Conservation (phyloP, 2,113 vertebrate species). For the Phoenicopterus ruber region DNA sequence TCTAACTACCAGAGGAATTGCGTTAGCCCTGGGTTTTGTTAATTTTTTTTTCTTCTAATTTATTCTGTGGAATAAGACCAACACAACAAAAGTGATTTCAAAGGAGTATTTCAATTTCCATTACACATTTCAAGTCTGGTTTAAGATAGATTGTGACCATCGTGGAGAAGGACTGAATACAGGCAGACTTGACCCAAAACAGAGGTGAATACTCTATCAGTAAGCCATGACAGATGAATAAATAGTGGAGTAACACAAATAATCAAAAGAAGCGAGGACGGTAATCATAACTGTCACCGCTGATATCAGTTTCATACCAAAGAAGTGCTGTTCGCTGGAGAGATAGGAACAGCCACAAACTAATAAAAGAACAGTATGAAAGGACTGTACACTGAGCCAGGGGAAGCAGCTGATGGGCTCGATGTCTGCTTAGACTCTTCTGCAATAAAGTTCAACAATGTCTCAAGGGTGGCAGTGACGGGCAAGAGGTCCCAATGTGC, state of each 20-base stretch:
- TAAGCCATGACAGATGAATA: slow-evolving; percentile 12
- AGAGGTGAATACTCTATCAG: not conserved
- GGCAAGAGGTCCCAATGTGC: not conserved
- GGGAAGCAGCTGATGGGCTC: not conserved
- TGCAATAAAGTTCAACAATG: not conserved
- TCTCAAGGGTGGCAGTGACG: not conserved
- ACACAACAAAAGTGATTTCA: not conserved
- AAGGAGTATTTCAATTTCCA: not conserved
- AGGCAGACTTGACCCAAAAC: not conserved
- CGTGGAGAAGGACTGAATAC: not conserved
- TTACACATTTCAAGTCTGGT: not conserved
- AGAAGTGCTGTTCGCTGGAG: not conserved
- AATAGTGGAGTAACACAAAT: not conserved
- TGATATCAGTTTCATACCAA: not conserved
- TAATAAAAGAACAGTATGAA: not conserved
- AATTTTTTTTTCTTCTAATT: not conserved
- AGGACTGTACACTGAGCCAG: not conserved
- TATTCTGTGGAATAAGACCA: not conserved
- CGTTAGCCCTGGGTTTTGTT: not conserved
- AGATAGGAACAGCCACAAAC: not conserved
- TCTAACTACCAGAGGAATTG: not conserved
- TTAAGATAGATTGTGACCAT: not conserved
- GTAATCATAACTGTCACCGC: not conserved
- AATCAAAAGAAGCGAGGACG: not conserved
- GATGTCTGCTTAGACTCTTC: not conserved